Evolutionary conservation across 1,140 invertebrate species (phyloP).

Genomic region (Megalopta genalis): DNA sequence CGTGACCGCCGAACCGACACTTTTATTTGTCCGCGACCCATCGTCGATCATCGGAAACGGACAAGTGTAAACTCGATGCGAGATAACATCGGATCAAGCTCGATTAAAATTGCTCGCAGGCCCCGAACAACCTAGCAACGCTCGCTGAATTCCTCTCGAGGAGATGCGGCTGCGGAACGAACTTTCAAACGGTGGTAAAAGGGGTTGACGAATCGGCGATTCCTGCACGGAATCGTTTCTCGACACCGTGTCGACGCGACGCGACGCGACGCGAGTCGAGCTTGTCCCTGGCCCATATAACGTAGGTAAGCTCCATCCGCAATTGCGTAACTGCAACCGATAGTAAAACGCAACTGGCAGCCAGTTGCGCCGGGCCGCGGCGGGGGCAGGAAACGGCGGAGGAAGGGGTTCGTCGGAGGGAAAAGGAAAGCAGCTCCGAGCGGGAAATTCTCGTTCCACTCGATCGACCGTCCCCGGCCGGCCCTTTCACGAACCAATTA

Average conservation of each 20-base stretch:
- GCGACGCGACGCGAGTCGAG: conserved; percentile 46
- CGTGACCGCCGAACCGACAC: too few species aligned
- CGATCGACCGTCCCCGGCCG: conserved; percentile 12
- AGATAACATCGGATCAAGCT: too few species aligned
- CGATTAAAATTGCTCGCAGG: too few species aligned
- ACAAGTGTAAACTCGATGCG: too few species aligned
- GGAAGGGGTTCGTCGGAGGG: neutral
- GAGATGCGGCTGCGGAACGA: too few species aligned
- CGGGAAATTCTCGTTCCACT: conserved; percentile 47
- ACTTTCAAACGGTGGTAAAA: too few species aligned
- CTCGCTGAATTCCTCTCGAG: too few species aligned
- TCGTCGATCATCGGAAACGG: too few species aligned
- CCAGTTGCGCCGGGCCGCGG: conserved; percentile 7
- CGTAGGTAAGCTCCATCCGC: conserved; percentile 65
- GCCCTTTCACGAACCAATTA: conserved; percentile 44
- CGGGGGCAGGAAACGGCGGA: conserved; percentile 7
- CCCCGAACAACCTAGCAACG: too few species aligned
- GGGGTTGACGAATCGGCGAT: neutral
- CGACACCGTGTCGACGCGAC: neutral
- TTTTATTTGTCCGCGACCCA: too few species aligned
- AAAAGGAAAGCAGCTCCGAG: conserved; percentile 10
- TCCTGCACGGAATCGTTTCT: neutral
- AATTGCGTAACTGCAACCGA: conserved; percentile 66
- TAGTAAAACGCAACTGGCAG: conserved; percentile 58
- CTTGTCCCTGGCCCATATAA: conserved; percentile 72